Evolutionary conservation across 2,888 invertebrate genomes (phyloP).

Genomic region (Hymenopus coronatus): DNA sequence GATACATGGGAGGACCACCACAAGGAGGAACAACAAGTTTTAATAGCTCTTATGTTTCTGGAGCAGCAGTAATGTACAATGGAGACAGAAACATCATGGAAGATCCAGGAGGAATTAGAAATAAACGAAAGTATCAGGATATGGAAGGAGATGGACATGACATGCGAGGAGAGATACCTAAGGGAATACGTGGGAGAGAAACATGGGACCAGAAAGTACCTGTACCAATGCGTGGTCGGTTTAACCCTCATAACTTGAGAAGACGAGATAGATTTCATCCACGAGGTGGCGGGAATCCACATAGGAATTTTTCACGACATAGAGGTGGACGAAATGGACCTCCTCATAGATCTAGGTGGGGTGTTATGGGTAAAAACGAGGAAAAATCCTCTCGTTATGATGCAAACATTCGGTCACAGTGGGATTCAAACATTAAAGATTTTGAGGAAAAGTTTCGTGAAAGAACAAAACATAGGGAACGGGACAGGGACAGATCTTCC

Average conservation of each 20-base stretch:
- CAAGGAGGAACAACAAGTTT: conserved; percentile 2
- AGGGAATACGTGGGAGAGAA: not conserved
- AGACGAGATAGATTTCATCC: conserved; percentile 1
- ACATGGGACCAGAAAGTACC: conserved; percentile 23
- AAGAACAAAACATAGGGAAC: conserved; percentile 15
- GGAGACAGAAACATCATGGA: not conserved
- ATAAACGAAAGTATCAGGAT: conserved; percentile 18
- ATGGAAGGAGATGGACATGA: conserved; percentile 5
- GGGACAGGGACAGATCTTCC: conserved; percentile 12
- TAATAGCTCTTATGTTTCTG: conserved; percentile 5
- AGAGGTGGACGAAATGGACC: conserved; percentile 1
- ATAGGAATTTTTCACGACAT: conserved; percentile 10
- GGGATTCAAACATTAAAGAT: conserved; percentile 24
- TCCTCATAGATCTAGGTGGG: conserved; percentile 3
- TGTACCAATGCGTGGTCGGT: conserved; percentile 19
- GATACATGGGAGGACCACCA: not conserved
- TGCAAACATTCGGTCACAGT: conserved; percentile 16
- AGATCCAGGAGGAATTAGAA: not conserved
- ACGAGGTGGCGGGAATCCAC: conserved; percentile 3
- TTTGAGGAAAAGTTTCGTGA: conserved; percentile 24
- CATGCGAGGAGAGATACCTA: not conserved
- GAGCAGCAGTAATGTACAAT: not conserved
- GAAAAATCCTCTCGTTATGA: conserved; percentile 12
- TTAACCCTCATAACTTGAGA: not conserved
- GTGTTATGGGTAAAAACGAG: not conserved